Evolutionary conservation across 2,888 invertebrate species (phyloP).

Genomic region (Xestia sexstrigata): DNA sequence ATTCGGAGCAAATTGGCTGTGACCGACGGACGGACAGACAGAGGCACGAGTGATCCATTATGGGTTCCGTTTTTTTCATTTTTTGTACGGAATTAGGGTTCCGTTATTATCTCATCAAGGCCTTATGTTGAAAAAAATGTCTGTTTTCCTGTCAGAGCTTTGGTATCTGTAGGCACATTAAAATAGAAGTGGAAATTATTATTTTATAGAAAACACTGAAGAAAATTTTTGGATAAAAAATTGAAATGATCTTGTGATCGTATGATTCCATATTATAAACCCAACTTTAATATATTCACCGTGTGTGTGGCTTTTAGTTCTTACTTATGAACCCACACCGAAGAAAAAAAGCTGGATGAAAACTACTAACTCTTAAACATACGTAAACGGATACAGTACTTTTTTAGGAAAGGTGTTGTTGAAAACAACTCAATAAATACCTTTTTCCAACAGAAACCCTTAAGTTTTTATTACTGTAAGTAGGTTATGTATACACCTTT

Average conservation of each 20-base stretch:
- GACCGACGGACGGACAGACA: no score
- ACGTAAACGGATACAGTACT: not conserved
- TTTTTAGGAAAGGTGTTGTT: not conserved
- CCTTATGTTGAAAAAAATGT: not conserved
- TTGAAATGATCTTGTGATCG: not conserved
- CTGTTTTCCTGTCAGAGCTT: not conserved
- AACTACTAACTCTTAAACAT: not conserved
- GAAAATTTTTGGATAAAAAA: not conserved
- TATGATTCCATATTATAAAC: no score
- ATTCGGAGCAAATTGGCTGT: no score
- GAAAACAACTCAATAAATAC: not conserved
- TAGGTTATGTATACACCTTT: not conserved
- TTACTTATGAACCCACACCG: not conserved
- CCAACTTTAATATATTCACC: not conserved
- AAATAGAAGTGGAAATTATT: not conserved
- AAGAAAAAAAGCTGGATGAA: not conserved
- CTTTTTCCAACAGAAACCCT: not conserved
- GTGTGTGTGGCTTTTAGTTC: not conserved
- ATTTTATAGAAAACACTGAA: not conserved
- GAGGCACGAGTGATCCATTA: no score
- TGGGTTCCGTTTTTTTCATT: no score
- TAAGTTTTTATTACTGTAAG: no score
- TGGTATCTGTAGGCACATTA: not conserved
- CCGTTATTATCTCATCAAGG: not conserved
- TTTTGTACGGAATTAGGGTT: no score